phyloP scores from a whole-genome alignment of 1,140 invertebrate genomes.

The Bombus waltoni region DNA sequence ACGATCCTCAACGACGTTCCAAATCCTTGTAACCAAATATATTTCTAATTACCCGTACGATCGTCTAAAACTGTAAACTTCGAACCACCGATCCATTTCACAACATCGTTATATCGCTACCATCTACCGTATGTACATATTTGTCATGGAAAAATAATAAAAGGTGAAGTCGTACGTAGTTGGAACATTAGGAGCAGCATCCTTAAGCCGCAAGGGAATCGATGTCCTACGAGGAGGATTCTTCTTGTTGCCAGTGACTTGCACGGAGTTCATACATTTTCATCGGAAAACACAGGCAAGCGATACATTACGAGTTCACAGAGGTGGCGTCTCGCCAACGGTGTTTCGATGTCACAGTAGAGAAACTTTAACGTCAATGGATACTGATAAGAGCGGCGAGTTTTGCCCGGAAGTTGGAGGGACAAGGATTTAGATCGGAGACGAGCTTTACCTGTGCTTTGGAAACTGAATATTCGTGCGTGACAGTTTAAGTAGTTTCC shows the following conservation, averaged over 20 bases:
- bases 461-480: slow-evolving; percentile 29
- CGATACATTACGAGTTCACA: slow-evolving; percentile 19
- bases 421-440: not conserved
- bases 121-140: slow-evolving; percentile 28
- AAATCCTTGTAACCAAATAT: no score
- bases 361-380: slow-evolving; percentile 6
- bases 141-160: slow-evolving; percentile 61
- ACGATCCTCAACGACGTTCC: no score
- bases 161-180: slow-evolving; percentile 8
- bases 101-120: not conserved
- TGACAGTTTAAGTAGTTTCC: slow-evolving; percentile 16
- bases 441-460: not conserved
- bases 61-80: not conserved
- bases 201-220: slow-evolving; percentile 35
- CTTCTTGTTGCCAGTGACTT: slow-evolving; percentile 1
- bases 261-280: slow-evolving; percentile 14
- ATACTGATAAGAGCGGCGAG: slow-evolving; percentile 9
- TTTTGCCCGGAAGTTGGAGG: not conserved
- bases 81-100: not conserved
- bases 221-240: slow-evolving; percentile 23
- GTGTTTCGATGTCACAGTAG: not conserved
- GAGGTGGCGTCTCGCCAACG: not conserved
- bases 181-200: not conserved
- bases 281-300: slow-evolving; percentile 30
- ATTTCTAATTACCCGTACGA: no score